phyloP scores from a whole-genome alignment of 2,113 vertebrate species.

The Falco punctatus region DNA sequence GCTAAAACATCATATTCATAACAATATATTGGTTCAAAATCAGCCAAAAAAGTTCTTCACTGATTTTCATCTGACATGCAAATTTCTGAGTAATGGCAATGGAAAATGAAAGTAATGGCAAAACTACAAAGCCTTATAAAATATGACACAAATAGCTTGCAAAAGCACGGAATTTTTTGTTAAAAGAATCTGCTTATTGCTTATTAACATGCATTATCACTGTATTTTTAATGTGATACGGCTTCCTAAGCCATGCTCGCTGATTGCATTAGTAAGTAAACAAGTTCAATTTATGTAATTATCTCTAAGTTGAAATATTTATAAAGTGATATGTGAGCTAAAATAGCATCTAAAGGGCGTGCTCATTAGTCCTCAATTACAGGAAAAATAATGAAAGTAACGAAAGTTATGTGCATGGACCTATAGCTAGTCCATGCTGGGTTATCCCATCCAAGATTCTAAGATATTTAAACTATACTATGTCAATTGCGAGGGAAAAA shows the following conservation, averaged over 20 bases:
- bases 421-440: background rate
- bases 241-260: slow-evolving; percentile 44
- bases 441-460: background rate
- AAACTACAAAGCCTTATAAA: background rate
- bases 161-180: background rate
- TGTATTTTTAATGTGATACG: slow-evolving; percentile 26
- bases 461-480: background rate
- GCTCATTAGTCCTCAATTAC: slow-evolving; percentile 66
- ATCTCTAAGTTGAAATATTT: slow-evolving; percentile 75
- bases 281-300: slow-evolving; percentile 75
- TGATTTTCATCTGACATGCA: background rate
- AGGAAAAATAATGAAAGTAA: slow-evolving; percentile 6
- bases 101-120: background rate
- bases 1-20: background rate
- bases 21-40: background rate
- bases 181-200: slow-evolving; percentile 8
- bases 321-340: slow-evolving; percentile 66
- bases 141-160: background rate
- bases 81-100: background rate
- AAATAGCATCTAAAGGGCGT: slow-evolving; percentile 73
- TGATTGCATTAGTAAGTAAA: slow-evolving; percentile 74
- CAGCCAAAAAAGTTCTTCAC: background rate
- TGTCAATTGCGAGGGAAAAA: background rate
- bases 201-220: slow-evolving; percentile 43
- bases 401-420: background rate